Percentiles rank a stretch among this genome's conserved stretches.
Conservation (phyloP, 2,888 invertebrate species). For the Halocaridina rubra region DNA sequence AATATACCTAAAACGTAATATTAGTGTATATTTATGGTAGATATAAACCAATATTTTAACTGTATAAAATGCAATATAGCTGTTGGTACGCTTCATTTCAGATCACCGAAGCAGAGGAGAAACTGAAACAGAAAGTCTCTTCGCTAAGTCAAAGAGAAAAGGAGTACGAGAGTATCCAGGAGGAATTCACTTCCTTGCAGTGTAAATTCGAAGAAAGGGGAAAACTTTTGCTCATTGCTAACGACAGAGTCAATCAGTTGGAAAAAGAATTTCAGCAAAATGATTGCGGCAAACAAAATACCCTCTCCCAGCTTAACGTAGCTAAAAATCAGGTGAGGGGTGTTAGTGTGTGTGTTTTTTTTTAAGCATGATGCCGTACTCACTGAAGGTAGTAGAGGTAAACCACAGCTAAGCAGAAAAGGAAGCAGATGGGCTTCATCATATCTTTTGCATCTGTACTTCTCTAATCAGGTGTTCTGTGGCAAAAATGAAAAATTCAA, state of each 20-base stretch:
- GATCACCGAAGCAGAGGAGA: slow-evolving; percentile 43
- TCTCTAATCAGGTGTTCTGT: too few relatives aligned
- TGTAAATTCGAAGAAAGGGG: slow-evolving; percentile 36
- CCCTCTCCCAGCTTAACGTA: background rate
- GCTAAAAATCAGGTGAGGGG: slow-evolving; percentile 28
- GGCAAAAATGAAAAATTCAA: too few relatives aligned
- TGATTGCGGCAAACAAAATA: background rate
- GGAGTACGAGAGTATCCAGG: slow-evolving; percentile 19
- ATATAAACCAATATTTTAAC: too few relatives aligned
- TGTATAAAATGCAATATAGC: too few relatives aligned
- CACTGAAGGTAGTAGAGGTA: too few relatives aligned
- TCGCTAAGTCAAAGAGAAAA: slow-evolving; percentile 34
- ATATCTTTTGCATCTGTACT: too few relatives aligned
- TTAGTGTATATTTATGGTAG: too few relatives aligned
- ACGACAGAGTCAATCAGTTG: slow-evolving; percentile 30
- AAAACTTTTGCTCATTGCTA: slow-evolving; percentile 18
- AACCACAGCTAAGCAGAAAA: too few relatives aligned
- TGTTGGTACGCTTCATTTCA: background rate
- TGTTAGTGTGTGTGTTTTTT: too few relatives aligned
- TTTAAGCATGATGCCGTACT: too few relatives aligned
- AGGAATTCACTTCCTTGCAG: background rate
- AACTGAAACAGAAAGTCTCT: slow-evolving; percentile 22
- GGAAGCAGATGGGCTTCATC: too few relatives aligned
- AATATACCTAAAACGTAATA: too few relatives aligned
- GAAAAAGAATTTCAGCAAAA: background rate